Evolutionary conservation across 2,113 vertebrate species (phyloP), one percentile per base, ranked within the genome.

Genomic region (Emydura subglobosa): DNA sequence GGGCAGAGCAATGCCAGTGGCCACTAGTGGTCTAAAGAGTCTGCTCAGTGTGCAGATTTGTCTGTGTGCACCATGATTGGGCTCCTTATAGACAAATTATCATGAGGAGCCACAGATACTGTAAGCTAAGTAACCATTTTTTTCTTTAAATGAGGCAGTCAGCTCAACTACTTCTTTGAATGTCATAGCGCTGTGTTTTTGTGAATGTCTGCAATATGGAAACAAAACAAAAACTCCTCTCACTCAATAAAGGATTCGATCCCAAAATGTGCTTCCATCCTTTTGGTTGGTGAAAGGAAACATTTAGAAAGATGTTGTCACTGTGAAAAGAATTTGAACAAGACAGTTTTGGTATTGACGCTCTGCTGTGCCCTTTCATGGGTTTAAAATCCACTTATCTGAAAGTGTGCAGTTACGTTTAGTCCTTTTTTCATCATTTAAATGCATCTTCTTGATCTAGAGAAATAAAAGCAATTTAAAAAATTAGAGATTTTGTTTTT

Each of bases 341-440:
- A 92, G 90, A 94, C 84, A 87, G 61, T 93, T 89, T 95, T 82
- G 50, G 86, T 86, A 82, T 94, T 96, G 93, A 94, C 92, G 97
- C 74, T 94, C 82, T 84, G 79, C 89, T 95, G 79, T 93, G 95
- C 92, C 90, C 89, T 97, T 97, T 81, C 68, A 83, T 82, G 89
- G 88, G 53, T 94, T 90, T 86, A 68, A 96, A 94, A 94, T 92
- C 88, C 93, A 86, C 94, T 98, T 94, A 96, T 94, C 94, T 96
- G 93, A 96, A 97, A 96, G 95, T 91, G 93, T 92, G 95, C 97
- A 96, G 96, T 96, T 97, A 97, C 94, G 82, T 97, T 97, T 84
- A 88, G 84, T 54, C 29, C 42, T n/a, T 51, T 85, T 92, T 89
- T 94, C 88, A 93, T 93, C 86, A 55, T 72, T 82, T 95, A 97